Percentiles rank a stretch among this genome's conserved stretches.
Conservation (phyloP, 2,888 invertebrate species). For the Oegoconia quadripuncta region DNA sequence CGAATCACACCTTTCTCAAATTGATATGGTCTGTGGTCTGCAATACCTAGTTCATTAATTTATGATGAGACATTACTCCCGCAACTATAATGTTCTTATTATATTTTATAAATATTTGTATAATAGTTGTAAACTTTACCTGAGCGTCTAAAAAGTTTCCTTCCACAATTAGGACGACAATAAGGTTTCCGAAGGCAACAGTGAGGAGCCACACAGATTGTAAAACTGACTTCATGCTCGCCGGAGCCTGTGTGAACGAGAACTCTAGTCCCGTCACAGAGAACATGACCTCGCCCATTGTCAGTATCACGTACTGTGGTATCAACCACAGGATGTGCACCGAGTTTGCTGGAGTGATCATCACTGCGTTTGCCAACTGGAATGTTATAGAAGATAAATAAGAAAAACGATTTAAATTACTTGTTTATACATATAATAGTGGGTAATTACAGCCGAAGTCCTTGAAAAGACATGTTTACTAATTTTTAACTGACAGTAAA, state of each 20-base stretch:
- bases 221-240: conserved; percentile 95
- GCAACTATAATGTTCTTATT: not conserved
- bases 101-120: no score
- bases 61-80: not conserved
- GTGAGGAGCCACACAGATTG: conserved; percentile 96
- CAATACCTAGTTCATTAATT: not conserved
- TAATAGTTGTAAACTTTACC: no score
- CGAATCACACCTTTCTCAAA: no score
- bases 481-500: no score
- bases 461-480: no score
- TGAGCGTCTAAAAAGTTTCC: conserved; percentile 86
- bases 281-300: conserved; percentile 96
- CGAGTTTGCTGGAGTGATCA: conserved; percentile 83
- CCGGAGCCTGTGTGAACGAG: conserved; percentile 96
- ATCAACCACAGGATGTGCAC: conserved; percentile 91
- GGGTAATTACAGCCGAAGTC: not conserved
- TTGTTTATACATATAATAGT: not conserved
- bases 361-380: conserved; percentile 51
- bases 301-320: conserved; percentile 95
- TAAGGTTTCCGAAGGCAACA: conserved; percentile 94
- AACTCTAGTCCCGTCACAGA: conserved; percentile 97
- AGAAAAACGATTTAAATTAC: not conserved
- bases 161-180: conserved; percentile 94
- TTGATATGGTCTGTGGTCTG: no score
- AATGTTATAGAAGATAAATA: conserved; percentile 9